phyloP scores from a whole-genome alignment of 2,113 vertebrate species.

The Melanocharis versteri region DNA sequence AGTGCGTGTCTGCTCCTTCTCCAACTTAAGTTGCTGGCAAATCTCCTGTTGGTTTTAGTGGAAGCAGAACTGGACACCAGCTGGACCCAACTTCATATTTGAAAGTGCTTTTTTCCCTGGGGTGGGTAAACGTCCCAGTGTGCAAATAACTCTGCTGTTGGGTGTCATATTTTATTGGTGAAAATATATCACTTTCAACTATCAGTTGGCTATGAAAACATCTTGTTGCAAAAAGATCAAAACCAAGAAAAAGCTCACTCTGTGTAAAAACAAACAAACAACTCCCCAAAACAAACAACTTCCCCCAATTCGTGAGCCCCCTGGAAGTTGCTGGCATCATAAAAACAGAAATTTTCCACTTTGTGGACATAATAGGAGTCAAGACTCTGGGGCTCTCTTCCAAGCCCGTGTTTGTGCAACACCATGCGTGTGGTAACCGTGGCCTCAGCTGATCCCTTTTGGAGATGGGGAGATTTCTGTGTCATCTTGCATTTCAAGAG shows the following conservation, averaged over 20 bases:
- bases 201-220: background rate
- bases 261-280: constrained; percentile 1
- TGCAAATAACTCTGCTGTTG: background rate
- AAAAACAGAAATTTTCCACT: background rate
- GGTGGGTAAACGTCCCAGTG: background rate
- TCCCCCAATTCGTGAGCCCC: fast-evolving
- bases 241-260: background rate
- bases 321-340: background rate
- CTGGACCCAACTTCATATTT: background rate
- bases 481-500: background rate
- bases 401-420: background rate
- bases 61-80: constrained; percentile 6
- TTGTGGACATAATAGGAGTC: background rate
- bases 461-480: background rate
- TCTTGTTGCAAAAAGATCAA: constrained; percentile 12
- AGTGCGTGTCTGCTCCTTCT: background rate
- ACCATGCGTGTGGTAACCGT: background rate
- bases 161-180: background rate
- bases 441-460: background rate
- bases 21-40: background rate
- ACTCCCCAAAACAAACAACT: background rate
- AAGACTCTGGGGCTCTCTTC: background rate
- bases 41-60: background rate
- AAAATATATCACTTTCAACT: background rate
- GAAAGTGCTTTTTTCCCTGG: background rate